Conservation (phyloP, 2,888 invertebrate genomes). For the Scaeva pyrastri region DNA sequence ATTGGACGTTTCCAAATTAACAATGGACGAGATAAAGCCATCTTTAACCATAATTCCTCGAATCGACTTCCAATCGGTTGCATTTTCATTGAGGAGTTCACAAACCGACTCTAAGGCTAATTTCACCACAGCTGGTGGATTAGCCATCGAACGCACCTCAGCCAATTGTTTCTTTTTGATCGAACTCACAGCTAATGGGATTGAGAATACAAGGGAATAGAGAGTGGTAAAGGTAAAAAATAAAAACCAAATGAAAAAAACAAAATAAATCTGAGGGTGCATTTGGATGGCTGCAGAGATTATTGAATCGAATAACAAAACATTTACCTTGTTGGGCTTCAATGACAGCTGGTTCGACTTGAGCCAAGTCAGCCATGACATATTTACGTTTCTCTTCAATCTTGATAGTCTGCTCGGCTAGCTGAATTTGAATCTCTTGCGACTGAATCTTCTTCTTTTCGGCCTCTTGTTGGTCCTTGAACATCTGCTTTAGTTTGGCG, state of each 20-base stretch:
- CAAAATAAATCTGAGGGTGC: conserved; percentile 35
- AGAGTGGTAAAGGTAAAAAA: conserved; percentile 66
- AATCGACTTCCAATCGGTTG: conserved; percentile 97
- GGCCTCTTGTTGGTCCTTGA: conserved; percentile 99
- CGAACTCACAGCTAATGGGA: conserved; percentile 91
- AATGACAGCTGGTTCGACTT: conserved; percentile 99
- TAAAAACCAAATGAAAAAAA: conserved; percentile 48
- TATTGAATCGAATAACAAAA: conserved; percentile 55
- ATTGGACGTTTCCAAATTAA: conserved; percentile 96
- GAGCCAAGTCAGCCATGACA: conserved; percentile 97
- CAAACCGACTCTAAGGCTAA: conserved; percentile 97
- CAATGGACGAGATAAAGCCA: conserved; percentile 96
- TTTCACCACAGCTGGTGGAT: conserved; percentile 96
- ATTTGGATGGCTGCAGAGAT: conserved; percentile 37
- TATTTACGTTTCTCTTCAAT: conserved; percentile 97
- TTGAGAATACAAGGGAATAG: conserved; percentile 61
- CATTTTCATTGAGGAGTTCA: conserved; percentile 94
- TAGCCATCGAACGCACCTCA: conserved; percentile 97
- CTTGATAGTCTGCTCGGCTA: conserved; percentile 95
- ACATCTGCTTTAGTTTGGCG: conserved; percentile 99
- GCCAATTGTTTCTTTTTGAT: conserved; percentile 98
- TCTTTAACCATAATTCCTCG: conserved; percentile 96
- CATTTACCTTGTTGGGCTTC: conserved; percentile 97
- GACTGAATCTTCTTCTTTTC: conserved; percentile 99
- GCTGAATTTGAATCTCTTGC: conserved; percentile 95